These are phyloP conservation scores for Anolis apletophallus DNA, from an alignment of 2,797 vertebrate genomes.

Conservation along the genomic window DNA sequence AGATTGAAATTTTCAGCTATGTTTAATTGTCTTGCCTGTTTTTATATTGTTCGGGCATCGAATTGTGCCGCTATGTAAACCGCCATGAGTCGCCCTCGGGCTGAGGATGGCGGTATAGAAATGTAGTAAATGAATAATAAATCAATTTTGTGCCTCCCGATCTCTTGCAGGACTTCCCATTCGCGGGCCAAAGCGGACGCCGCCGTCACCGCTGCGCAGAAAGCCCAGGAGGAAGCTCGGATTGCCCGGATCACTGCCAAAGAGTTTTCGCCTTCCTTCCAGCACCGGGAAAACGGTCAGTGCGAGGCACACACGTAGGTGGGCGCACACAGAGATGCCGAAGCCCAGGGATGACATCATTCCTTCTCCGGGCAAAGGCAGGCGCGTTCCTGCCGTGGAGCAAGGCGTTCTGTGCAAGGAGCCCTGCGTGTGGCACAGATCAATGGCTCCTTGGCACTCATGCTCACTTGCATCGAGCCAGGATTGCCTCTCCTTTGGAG, in stretches of 20 bases:
- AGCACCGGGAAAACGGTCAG: conserved; percentile 95
- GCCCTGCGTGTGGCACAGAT: neutral
- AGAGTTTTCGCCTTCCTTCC: conserved; percentile 98
- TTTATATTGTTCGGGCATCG: too few relatives aligned
- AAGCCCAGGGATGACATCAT: neutral
- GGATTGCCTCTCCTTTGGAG: neutral
- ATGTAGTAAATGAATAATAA: too few relatives aligned
- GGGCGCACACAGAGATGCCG: accelerated
- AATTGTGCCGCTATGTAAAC: too few relatives aligned
- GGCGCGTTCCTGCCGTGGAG: neutral
- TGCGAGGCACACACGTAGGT: neutral
- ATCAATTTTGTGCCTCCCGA: conserved; percentile 24
- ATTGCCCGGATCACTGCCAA: conserved; percentile 97
- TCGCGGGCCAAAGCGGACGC: conserved; percentile 94
- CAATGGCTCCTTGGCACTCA: too few relatives aligned
- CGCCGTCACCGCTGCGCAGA: conserved; percentile 88
- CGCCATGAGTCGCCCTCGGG: too few relatives aligned
- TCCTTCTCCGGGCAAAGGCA: neutral
- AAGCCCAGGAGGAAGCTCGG: conserved; percentile 94
- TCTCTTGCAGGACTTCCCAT: conserved; percentile 89
- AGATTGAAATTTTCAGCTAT: too few relatives aligned
- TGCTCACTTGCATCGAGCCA: neutral
- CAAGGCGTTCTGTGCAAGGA: too few relatives aligned
- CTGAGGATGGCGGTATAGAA: too few relatives aligned
- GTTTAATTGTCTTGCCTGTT: too few relatives aligned